Percentiles rank a stretch among this genome's conserved stretches.
phyloP scores from a whole-genome alignment of 2,113 vertebrate genomes.

The Odocoileus hemionus region DNA sequence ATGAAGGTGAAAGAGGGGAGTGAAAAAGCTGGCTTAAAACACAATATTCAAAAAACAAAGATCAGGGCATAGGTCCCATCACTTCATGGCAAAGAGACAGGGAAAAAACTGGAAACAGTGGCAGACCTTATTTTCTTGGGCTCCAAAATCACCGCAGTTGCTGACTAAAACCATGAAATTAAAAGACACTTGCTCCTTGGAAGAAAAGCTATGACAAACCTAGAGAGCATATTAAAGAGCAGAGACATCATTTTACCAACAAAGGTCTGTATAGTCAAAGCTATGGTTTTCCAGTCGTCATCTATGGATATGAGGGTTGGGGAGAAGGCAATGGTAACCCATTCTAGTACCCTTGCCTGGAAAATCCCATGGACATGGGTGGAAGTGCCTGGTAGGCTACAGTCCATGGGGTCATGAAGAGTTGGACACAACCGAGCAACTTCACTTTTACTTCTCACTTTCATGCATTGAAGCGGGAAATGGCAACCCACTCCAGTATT shows the following conservation, averaged over 20 bases:
- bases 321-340: too few relatives aligned
- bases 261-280: background rate
- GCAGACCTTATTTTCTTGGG: background rate
- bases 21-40: background rate
- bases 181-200: background rate
- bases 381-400: too few relatives aligned
- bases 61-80: background rate
- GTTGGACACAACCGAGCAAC: too few relatives aligned
- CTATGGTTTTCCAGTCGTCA: background rate
- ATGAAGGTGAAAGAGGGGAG: background rate
- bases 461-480: too few relatives aligned
- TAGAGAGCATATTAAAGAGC: background rate
- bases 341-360: too few relatives aligned
- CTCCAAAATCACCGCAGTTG: background rate
- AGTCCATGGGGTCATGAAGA: too few relatives aligned
- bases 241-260: background rate
- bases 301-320: background rate
- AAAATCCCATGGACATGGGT: too few relatives aligned
- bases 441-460: too few relatives aligned
- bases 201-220: background rate
- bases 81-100: background rate
- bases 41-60: background rate
- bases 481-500: too few relatives aligned
- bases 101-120: background rate
- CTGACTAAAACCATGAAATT: background rate